A percentile compares a stretch with the other conserved stretches of the same genome.
phyloP scores from a whole-genome alignment of 2,113 vertebrate species.

The Heterotis niloticus region DNA sequence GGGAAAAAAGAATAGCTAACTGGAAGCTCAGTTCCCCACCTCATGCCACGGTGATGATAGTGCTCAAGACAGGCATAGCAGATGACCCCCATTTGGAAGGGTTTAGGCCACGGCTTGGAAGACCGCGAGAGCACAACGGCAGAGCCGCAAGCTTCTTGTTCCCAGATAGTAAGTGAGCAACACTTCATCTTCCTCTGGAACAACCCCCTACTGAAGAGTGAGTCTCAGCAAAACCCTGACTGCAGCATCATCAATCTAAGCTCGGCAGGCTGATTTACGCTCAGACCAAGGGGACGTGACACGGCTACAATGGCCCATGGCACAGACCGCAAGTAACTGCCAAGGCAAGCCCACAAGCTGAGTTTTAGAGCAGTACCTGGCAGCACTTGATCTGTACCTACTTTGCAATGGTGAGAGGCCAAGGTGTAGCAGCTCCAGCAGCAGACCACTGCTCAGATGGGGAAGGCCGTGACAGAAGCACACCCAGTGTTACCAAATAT shows the following conservation, averaged over 20 bases:
- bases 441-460: no score
- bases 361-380: background rate
- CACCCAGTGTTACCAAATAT: no score
- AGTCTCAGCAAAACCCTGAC: background rate
- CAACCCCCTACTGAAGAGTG: background rate
- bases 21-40: slow-evolving; percentile 24
- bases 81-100: slow-evolving; percentile 12
- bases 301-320: background rate
- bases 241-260: background rate
- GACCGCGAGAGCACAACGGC: background rate
- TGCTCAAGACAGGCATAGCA: slow-evolving; percentile 17
- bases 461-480: no score
- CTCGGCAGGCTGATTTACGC: background rate
- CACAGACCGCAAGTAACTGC: background rate
- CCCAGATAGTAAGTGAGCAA: background rate
- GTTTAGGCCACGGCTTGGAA: background rate
- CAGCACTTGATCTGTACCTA: background rate
- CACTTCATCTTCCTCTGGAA: background rate
- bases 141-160: background rate
- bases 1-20: slow-evolving; percentile 2
- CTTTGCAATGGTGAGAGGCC: no score
- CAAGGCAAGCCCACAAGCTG: background rate
- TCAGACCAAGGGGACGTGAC: no score
- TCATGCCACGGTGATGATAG: slow-evolving; percentile 26
- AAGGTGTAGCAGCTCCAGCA: no score